Evolutionary conservation across 1,140 invertebrate genomes (phyloP).

Genomic region (Drosophila carrolli): DNA sequence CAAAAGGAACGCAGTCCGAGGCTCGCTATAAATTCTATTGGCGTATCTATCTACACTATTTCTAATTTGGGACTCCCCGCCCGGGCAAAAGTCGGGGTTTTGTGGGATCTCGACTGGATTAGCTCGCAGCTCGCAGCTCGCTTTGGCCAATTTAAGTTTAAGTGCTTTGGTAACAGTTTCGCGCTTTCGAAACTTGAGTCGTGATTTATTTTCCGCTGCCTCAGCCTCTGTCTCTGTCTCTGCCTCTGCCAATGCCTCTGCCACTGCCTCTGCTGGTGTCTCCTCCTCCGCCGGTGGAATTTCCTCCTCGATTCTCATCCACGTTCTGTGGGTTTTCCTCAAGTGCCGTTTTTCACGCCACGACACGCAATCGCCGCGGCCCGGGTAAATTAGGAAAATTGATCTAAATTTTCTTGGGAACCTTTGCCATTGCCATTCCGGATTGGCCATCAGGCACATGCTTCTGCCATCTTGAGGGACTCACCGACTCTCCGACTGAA

Average conservation of each 20-base stretch:
- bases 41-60: conserved; percentile 83
- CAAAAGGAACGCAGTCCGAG: conserved; percentile 57
- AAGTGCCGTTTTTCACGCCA: conserved; percentile 83
- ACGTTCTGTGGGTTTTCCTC: conserved; percentile 43
- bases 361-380: conserved; percentile 77
- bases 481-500: too few relatives aligned
- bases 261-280: not conserved
- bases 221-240: conserved; percentile 10
- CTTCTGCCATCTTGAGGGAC: not conserved
- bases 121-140: conserved; percentile 26
- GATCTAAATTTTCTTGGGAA: conserved; percentile 83
- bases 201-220: conserved; percentile 72
- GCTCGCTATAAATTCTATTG: conserved; percentile 80
- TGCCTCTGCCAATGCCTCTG: not conserved
- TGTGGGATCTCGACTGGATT: conserved; percentile 28
- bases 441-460: conserved; percentile 17
- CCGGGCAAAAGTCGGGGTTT: not conserved
- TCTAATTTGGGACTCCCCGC: conserved; percentile 70
- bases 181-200: conserved; percentile 82
- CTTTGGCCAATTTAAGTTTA: conserved; percentile 82
- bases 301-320: not conserved
- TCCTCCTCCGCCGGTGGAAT: not conserved
- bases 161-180: conserved; percentile 83
- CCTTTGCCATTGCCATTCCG: conserved; percentile 55
- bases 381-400: conserved; percentile 83